These are phyloP conservation scores for Stegophylla sp. DNA, from an alignment of 2,888 invertebrate genomes.

Conservation along the genomic window DNA sequence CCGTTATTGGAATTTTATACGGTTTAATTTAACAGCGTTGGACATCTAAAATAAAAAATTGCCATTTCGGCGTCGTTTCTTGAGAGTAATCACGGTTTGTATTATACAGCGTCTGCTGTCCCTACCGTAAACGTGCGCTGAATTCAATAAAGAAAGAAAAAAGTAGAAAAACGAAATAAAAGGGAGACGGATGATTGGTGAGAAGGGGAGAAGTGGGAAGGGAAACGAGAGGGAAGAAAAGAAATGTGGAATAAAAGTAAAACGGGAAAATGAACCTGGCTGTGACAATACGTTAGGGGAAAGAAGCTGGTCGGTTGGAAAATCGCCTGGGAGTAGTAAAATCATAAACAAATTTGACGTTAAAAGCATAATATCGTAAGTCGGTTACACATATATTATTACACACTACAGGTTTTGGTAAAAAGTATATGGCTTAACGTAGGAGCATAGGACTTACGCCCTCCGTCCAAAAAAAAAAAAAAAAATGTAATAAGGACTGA, in stretches of 20 bases:
- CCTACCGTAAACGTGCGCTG: slow-evolving; percentile 8
- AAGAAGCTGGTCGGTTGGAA: slow-evolving; percentile 24
- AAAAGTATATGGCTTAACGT: background rate
- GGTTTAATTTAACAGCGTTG: background rate
- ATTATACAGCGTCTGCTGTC: background rate
- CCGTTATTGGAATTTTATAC: background rate
- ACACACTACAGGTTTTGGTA: background rate
- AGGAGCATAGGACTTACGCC: too few species aligned
- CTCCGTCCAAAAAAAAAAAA: too few species aligned
- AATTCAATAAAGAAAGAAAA: slow-evolving; percentile 21
- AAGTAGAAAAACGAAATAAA: background rate
- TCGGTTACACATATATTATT: slow-evolving; percentile 8
- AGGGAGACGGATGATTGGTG: background rate
- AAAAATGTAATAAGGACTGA: too few species aligned
- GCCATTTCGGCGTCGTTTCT: background rate
- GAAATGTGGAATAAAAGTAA: background rate
- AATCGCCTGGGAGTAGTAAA: slow-evolving; percentile 40
- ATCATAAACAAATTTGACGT: slow-evolving; percentile 33
- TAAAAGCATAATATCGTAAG: slow-evolving; percentile 23
- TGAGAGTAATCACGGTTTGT: background rate
- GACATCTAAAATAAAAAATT: background rate
- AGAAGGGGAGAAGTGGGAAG: background rate
- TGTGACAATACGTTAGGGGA: slow-evolving; percentile 13
- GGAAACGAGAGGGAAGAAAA: background rate
- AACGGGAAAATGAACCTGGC: slow-evolving; percentile 19